A percentile compares a stretch with the other conserved stretches of the same genome.
Evolutionary conservation across 1,140 invertebrate species (phyloP).

Genomic region (Drosophila mayri): DNA sequence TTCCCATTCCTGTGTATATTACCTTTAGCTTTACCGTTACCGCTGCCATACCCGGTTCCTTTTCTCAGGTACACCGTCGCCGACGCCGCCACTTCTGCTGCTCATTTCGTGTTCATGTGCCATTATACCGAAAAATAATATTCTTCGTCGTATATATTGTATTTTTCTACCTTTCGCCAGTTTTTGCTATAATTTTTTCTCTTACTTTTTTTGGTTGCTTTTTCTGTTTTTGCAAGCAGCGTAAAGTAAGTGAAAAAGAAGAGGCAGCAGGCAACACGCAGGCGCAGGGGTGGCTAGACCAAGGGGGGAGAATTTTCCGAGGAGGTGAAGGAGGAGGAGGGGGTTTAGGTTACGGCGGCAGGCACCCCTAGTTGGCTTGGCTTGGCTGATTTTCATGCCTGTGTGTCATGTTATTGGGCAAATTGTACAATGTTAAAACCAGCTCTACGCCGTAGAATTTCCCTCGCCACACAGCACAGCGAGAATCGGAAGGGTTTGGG

Average conservation of each 20-base stretch:
- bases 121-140: constrained; percentile 82
- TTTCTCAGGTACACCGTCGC: constrained; percentile 23
- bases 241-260: constrained; percentile 59
- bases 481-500: constrained; percentile 8
- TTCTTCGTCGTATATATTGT: constrained; percentile 50
- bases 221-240: constrained; percentile 61
- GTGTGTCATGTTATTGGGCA: constrained; percentile 79
- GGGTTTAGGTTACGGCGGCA: constrained; percentile 6
- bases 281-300: constrained; percentile 66
- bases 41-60: constrained; percentile 19
- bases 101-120: constrained; percentile 82
- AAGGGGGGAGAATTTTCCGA: background rate
- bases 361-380: constrained; percentile 70
- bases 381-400: constrained; percentile 67
- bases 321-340: background rate
- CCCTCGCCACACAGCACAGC: background rate
- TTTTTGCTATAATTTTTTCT: constrained; percentile 59
- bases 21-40: constrained; percentile 27
- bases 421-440: constrained; percentile 76
- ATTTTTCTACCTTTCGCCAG: constrained; percentile 48
- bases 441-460: constrained; percentile 34
- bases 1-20: constrained; percentile 19
- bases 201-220: constrained; percentile 3
- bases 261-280: constrained; percentile 61
- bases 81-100: constrained; percentile 14